Evolutionary conservation across 2,113 vertebrate species (phyloP), one percentile per base, ranked within the genome.

Genomic region (Climacteris rufus): DNA sequence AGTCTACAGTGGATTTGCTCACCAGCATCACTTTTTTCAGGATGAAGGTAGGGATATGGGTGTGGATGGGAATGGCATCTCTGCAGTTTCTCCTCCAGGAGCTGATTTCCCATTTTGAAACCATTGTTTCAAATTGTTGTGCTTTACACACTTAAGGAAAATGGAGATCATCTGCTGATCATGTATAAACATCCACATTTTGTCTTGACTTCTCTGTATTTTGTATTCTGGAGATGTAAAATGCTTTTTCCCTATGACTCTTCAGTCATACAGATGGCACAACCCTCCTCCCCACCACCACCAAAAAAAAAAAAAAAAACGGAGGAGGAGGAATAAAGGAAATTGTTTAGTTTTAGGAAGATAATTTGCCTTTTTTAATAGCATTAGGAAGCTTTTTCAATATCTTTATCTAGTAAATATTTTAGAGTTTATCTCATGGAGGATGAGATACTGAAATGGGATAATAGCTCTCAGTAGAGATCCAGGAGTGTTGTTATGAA

Each of bases 1-100:
- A 99, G 94, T 99, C 99, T 64, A 99, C 99, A 1, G 99, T 99
- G 91, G 99, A 99, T 96, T 98, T 99, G 83, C 98, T 99, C 87
- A 99, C 99, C 93, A 99, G 99, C 98, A 99, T 99, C 97, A 99
- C 99, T 6, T 99, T 99, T 98, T 99, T 99, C 97, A 98, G 99
- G 94, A 99, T 99, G 99, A 99, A 99, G 99, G 99, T 99, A 98
- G 76, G 71, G 30, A 24, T 78, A 2, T 40, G 42, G 40, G 39
- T 86, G 59, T 69, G 65, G 7, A 39, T 85, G 81, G 75, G 37
- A 60, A 64, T 13, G 17, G 23, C 31, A 13, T 35, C 37, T 79
- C 61, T 54, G 63, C 10, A 42, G 3, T 19, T 88, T 39, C 31
- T 39, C 33, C 30, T 23, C 2, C 6, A 40, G 47, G 80, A 50